Evolutionary conservation across 1,140 invertebrate species (phyloP), one percentile per base, ranked within the genome.

Genomic region (Belonocnema kinseyi): DNA sequence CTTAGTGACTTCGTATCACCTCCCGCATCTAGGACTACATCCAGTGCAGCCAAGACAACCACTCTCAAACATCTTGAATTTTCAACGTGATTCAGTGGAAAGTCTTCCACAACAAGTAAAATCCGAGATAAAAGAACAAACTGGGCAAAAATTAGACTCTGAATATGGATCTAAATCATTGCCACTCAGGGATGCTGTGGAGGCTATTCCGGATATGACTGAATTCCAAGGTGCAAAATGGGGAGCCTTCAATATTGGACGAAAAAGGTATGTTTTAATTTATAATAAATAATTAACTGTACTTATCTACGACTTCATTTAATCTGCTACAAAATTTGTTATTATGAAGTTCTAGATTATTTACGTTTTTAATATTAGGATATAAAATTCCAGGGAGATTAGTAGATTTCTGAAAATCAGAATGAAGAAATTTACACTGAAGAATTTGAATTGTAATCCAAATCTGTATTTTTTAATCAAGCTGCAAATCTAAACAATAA

Each of bases 101-200:
- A 92, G 91, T 56, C 85, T 88, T 5, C 90, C 91, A 83, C n/a
- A 76, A 85, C 21, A 87, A 75, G n/a, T 75, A 80, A 21, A 70
- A 12, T 10, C 12, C 26, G 33, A 61, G 14, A 26, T 26, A 26
- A 16, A 66, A 40, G 26, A 40, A 16, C 26, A 66, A 14, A 66
- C 50, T 12, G 72, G 75, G 50, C 46, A 77, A 79, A 54, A 80
- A 16, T 17, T 78, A 3, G 79, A 84, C 17, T 75, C 85, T 17
- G 83, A 86, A 76, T 90, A 85, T 76, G 88, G 88, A 51, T 88
- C 88, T 11, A 84, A 76, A 75, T 88, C 90, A 74, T 78, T 94
- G 70, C 93, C 93, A 0, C 80, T 95, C 33, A 90, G 94, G 52
- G 91, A 92, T 52, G 93, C 93, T 1, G 93, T 94, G 3, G 93